phyloP scores from a whole-genome alignment of 2,797 vertebrate species.

The Cheirogaleus major region DNA sequence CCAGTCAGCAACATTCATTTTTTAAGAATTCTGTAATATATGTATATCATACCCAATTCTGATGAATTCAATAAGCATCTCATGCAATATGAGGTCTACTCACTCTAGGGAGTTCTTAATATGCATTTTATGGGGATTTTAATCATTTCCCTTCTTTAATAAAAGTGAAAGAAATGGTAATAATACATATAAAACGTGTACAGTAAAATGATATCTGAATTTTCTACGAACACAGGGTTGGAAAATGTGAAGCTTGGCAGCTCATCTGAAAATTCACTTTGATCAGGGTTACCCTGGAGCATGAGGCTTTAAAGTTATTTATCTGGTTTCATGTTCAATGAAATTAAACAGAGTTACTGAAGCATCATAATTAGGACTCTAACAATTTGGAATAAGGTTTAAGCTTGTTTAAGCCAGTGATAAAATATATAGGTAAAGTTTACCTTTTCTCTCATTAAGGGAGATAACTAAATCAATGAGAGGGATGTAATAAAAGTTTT shows the following conservation, averaged over 20 bases:
- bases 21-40: slow-evolving; percentile 50
- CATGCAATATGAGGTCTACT: slow-evolving; percentile 42
- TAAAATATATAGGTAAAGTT: not conserved
- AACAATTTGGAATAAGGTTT: not conserved
- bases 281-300: not conserved
- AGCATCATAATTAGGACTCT: slow-evolving; percentile 33
- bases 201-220: not conserved
- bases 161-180: slow-evolving; percentile 60
- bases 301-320: slow-evolving; percentile 40
- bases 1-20: slow-evolving; percentile 40
- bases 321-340: not conserved
- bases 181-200: slow-evolving; percentile 28
- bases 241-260: slow-evolving; percentile 14
- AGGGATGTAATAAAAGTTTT: not conserved
- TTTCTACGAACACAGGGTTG: slow-evolving; percentile 28
- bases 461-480: not conserved
- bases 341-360: slow-evolving; percentile 28
- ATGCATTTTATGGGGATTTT: not conserved
- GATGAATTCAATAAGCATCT: slow-evolving; percentile 55
- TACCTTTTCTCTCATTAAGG: not conserved
- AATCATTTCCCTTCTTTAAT: slow-evolving; percentile 67
- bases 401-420: not conserved
- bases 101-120: slow-evolving; percentile 34
- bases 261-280: slow-evolving; percentile 44
- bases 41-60: not conserved